Evolutionary conservation across 2,113 vertebrate genomes (phyloP).

Genomic region (Orcinus orca): DNA sequence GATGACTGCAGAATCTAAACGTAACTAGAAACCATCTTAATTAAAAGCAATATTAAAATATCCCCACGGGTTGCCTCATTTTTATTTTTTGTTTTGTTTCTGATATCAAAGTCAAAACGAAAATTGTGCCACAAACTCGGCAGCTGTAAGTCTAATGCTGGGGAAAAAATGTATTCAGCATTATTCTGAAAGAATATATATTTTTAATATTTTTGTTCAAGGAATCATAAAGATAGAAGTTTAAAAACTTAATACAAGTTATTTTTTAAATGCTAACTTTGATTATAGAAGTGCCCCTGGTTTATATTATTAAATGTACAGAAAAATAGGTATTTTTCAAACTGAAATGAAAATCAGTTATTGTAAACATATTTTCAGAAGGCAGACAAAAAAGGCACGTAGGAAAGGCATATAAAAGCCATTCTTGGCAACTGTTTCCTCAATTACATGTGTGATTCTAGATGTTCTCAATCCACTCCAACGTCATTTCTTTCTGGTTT

Average conservation of each 20-base stretch:
- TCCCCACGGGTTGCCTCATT: neutral
- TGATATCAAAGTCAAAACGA: conserved; percentile 43
- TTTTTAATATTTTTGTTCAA: conserved; percentile 31
- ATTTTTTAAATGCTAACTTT: conserved; percentile 45
- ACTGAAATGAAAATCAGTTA: neutral
- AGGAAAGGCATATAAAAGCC: neutral
- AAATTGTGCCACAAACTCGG: neutral
- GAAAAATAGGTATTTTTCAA: conserved; percentile 15
- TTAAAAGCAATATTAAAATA: neutral
- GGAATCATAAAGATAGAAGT: neutral
- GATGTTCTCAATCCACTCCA: neutral
- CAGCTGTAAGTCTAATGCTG: neutral
- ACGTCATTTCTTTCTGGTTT: neutral
- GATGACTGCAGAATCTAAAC: neutral
- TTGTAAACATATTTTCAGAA: conserved; percentile 11
- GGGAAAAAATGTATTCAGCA: neutral
- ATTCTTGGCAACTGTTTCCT: conserved; percentile 10
- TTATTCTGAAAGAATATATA: neutral
- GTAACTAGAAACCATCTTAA: conserved; percentile 18
- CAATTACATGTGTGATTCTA: neutral
- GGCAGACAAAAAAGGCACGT: neutral
- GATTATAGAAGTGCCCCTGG: neutral
- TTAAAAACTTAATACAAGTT: neutral
- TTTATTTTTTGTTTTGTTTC: conserved; percentile 19
- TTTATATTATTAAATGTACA: neutral